Conservation (phyloP, 1,140 invertebrate genomes). For the Meloidogyne exigua region DNA sequence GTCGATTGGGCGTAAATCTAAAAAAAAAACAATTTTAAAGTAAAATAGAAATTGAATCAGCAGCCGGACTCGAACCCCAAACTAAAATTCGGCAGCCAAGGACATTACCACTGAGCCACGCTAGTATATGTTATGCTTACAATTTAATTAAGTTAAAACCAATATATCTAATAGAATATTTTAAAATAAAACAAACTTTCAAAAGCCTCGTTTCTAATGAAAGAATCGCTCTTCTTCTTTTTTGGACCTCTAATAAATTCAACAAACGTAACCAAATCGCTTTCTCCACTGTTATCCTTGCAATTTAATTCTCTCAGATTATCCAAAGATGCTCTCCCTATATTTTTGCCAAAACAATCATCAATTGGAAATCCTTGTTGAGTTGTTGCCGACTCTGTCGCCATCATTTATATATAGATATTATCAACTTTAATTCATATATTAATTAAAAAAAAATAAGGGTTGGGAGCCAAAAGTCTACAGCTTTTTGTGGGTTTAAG, state of each 20-base stretch:
- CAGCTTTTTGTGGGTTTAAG: too few species aligned
- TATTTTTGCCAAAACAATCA: conserved; percentile 18
- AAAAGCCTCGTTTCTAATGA: conserved; percentile 6
- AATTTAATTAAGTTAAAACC: too few species aligned
- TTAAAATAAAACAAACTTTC: conserved; percentile 1
- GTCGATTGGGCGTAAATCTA: background rate
- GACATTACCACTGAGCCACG: background rate
- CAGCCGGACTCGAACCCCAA: too few species aligned
- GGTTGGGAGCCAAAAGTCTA: too few species aligned
- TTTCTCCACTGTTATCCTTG: background rate
- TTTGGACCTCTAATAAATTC: conserved; percentile 22
- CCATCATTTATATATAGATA: too few species aligned
- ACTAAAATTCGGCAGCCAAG: too few species aligned
- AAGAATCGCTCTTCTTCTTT: background rate
- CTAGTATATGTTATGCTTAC: too few species aligned
- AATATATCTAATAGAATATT: background rate
- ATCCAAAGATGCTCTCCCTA: conserved; percentile 11
- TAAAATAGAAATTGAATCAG: background rate
- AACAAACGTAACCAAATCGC: conserved; percentile 26
- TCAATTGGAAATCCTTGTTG: conserved; percentile 3
- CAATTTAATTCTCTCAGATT: background rate
- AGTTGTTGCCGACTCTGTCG: background rate
- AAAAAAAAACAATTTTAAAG: background rate
- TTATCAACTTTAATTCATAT: too few species aligned
- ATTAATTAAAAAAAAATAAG: too few species aligned